Percentiles rank a stretch among this genome's conserved stretches.
phyloP scores from a whole-genome alignment of 2,113 vertebrate genomes.

The Saguinus midas region DNA sequence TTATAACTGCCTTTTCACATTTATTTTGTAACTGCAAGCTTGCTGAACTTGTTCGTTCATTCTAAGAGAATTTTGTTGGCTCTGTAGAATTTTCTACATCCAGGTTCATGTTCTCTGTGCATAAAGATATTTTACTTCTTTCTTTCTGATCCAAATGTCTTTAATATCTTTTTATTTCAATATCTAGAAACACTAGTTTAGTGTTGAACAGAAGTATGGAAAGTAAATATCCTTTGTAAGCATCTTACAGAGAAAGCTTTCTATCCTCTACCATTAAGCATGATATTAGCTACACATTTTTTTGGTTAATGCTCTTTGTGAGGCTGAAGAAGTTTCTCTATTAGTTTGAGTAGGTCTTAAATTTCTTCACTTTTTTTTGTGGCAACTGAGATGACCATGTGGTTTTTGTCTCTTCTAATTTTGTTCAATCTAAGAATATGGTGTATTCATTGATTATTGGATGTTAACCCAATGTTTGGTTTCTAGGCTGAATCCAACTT shows the following conservation, averaged over 20 bases:
- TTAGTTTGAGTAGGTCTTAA: background rate
- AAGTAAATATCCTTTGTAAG: background rate
- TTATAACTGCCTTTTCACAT: background rate
- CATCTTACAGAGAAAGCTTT: background rate
- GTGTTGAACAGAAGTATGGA: background rate
- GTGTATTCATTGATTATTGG: background rate
- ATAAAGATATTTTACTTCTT: background rate
- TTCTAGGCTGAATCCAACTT: background rate
- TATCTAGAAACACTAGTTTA: background rate
- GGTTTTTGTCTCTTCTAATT: background rate
- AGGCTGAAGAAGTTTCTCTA: background rate
- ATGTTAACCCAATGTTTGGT: background rate
- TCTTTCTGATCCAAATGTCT: background rate
- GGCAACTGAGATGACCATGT: background rate
- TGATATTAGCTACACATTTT: background rate
- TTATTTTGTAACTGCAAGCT: background rate
- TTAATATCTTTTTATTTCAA: background rate
- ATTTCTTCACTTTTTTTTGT: background rate
- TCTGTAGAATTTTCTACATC: background rate
- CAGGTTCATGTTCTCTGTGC: background rate
- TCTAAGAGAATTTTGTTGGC: background rate
- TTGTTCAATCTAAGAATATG: background rate
- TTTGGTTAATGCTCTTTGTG: background rate
- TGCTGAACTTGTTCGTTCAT: background rate
- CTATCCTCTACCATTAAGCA: background rate